phyloP scores from a whole-genome alignment of 2,113 vertebrate genomes.

The Pogonocichla stellata region DNA sequence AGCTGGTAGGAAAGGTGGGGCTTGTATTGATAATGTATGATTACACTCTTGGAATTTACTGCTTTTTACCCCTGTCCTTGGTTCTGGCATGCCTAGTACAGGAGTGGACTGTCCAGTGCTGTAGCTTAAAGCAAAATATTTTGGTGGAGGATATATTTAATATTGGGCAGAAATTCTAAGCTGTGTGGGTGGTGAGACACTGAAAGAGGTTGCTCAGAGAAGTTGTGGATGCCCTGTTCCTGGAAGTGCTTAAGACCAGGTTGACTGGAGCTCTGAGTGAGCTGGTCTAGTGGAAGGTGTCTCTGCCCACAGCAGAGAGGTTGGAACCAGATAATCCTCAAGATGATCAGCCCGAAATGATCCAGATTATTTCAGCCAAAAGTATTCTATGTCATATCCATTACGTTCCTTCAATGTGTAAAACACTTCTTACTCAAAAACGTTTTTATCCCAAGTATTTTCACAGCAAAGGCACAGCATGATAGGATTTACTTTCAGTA shows the following conservation, averaged over 20 bases:
- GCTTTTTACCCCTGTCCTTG: background rate
- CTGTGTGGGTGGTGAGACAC: background rate
- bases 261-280: background rate
- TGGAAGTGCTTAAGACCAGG: background rate
- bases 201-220: background rate
- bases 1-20: background rate
- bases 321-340: background rate
- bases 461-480: background rate
- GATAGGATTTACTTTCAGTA: background rate
- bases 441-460: background rate
- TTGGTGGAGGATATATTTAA: background rate
- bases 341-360: too few species aligned
- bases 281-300: background rate
- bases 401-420: background rate
- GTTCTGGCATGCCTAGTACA: background rate
- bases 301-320: background rate
- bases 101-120: background rate
- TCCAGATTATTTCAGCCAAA: background rate
- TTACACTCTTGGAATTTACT: background rate
- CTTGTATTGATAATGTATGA: background rate
- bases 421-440: background rate
- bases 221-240: fast-evolving
- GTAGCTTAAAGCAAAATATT: background rate
- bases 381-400: background rate
- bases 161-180: background rate